These are phyloP conservation scores for Neofelis nebulosa DNA, from an alignment of 2,113 vertebrate species.

Conservation along the genomic window DNA sequence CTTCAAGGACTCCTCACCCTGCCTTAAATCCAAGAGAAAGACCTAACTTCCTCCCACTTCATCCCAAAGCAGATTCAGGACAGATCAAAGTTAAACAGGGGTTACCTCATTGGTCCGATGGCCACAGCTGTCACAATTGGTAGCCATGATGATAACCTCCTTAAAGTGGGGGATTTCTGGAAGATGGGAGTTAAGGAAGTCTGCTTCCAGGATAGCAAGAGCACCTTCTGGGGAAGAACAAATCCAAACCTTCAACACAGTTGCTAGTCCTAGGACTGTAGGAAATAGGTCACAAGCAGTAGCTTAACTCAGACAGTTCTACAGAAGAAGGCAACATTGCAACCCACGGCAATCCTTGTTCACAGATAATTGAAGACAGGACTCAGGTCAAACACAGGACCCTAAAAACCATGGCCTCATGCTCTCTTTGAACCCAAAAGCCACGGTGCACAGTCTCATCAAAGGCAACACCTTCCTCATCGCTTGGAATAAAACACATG, in stretches of 20 bases:
- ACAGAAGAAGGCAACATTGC: background rate
- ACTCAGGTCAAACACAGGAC: background rate
- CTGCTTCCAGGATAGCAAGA: conserved; percentile 22
- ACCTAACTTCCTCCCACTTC: background rate
- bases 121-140: conserved; percentile 94
- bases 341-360: background rate
- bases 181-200: conserved; percentile 78
- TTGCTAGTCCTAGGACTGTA: background rate
- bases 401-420: background rate
- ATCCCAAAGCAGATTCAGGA: background rate
- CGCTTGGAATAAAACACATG: background rate
- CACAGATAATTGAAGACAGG: background rate
- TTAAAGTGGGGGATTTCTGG: conserved; percentile 98
- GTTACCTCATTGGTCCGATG: conserved; percentile 93
- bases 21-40: background rate
- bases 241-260: background rate
- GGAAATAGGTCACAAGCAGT: background rate
- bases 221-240: background rate
- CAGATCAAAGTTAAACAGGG: background rate
- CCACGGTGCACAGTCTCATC: background rate
- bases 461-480: conserved; percentile 1
- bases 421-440: background rate
- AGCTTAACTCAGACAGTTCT: background rate
- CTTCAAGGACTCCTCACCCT: background rate
- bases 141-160: conserved; percentile 98